Base-by-base conservation (phyloP, 2,888 invertebrate species). In the Agrotis puta region DNA sequence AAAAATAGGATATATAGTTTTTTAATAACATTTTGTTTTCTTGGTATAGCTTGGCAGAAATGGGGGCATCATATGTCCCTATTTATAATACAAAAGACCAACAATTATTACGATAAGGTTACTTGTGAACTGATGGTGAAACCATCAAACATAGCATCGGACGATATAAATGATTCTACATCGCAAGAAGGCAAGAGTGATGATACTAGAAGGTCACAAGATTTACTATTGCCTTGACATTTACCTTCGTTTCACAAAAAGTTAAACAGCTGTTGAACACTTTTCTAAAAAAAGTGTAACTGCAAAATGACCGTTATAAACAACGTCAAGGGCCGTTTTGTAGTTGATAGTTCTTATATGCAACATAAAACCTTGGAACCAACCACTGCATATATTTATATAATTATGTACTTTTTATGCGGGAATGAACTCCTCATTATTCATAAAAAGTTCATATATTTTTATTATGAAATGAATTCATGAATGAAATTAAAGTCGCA, bases 91-190 rank as follows among this genome's bases (percentile, higher is more conserved):
- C 54, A 27, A 33, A 16, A 20, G 48, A n/a, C 11, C 20, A 39
- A n/a, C 7, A n/a, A 14, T 56, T 39, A 20, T 50, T 33, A 14
- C 3, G 14, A 27, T 51, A 53, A 48, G 7, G 14, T 11, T n/a
- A 50, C 43, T 56, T 48, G 2, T 74, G 24, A 33, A 45, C 33
- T 50, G 65, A 75, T 43, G 22, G 24, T 18, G 14, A 5, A 18
- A 13, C 22, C 3, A 57, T 63, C 22, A 64, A n/a, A 11, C 16
- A 54, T 64, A 33, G 43, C 16, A 33, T 20, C 14, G 6, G 3
- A 33, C 45, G 54, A 54, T 71, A 78, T 78, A 59, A 75, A 78
- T 64, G 58, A 70, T 71, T 20, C 45, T 54, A 16, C 53, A 70
- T 51, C 62, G 18, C 62, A 53, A 33, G 51, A 27, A 43, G 33